Base-by-base conservation (phyloP, 2,113 vertebrate species). In the Climacteris rufus region DNA sequence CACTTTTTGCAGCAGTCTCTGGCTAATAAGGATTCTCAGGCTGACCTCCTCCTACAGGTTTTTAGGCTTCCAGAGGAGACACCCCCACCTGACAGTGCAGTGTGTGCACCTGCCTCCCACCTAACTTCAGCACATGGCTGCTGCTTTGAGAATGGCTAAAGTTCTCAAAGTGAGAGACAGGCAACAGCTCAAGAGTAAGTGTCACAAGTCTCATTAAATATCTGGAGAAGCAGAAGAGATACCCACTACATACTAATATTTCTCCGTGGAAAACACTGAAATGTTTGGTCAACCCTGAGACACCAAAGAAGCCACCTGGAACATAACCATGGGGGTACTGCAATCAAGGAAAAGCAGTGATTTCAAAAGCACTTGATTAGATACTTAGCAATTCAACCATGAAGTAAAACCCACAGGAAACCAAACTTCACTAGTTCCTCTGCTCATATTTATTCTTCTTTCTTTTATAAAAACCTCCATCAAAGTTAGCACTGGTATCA, bases 391-490 rank as follows among this genome's bases (percentile, higher is more conserved):
- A 75, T 75, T 89, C 72, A 89, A 64, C 68, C 68, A 92, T 25
- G 68, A 92, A 78, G 68, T 71, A 89, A 83, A 92, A 88, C 47
- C 50, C 68, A 83, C 45, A 88, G 42, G 63, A 95, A 94, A 66
- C 17, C 76, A 81, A 87, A 66, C 21, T 74, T 89, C 89, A 42
- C 59, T 86, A 47, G 54, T 30, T 75, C 45, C 24, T 93, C 35
- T 68, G n/a, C 52, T 82, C 56, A 63, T 21, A n/a, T 45, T 40
- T 86, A 10, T 24, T 70, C 15, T 37, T 40, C 37, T 61, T 82
- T 18, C 61, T 87, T 83, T 63, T 23, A 39, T 10, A 70, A 87
- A 81, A 78, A 9, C 30, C 27, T 39, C 56, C 28, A 52, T 74
- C 52, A 23, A 90, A 83, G 33, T 52, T 56, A 66, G 45, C 27